Percentiles rank a stretch among this genome's conserved stretches.
phyloP scores from a whole-genome alignment of 2,888 invertebrate genomes.

The Anagyrus pseudococci region DNA sequence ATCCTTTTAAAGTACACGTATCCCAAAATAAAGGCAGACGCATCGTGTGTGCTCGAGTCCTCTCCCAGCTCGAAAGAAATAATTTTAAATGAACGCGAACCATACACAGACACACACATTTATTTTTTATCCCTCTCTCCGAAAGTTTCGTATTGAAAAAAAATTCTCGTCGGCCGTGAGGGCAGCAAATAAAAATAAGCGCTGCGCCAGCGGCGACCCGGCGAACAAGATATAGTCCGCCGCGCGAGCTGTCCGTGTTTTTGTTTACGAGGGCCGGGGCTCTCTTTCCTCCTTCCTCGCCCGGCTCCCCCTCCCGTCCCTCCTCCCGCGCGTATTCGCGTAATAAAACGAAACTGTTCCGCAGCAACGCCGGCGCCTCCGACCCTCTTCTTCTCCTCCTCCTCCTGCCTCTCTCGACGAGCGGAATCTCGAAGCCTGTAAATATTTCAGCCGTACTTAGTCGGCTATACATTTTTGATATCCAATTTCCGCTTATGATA shows the following conservation, averaged over 20 bases:
- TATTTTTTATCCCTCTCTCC: not conserved
- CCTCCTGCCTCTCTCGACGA: no score
- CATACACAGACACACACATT: no score
- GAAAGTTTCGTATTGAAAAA: slow-evolving; percentile 6
- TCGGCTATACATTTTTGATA: slow-evolving; percentile 54
- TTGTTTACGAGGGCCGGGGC: slow-evolving; percentile 14
- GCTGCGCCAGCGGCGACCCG: not conserved
- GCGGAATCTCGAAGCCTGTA: slow-evolving; percentile 44
- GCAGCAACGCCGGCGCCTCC: not conserved
- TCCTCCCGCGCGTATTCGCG: not conserved
- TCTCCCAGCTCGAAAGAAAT: not conserved
- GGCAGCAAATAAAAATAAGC: slow-evolving; percentile 10
- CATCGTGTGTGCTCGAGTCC: no score
- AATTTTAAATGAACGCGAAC: not conserved
- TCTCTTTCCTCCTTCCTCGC: not conserved
- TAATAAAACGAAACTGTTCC: slow-evolving; percentile 23
- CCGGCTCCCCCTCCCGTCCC: not conserved
- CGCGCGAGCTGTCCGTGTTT: slow-evolving; percentile 7
- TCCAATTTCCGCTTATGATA: slow-evolving; percentile 53
- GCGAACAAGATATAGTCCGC: not conserved
- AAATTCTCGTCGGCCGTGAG: not conserved
- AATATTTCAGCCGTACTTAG: slow-evolving; percentile 55
- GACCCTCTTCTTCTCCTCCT: no score
- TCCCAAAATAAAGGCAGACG: no score
- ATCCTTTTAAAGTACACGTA: no score